Conservation (phyloP, 2,888 invertebrate species). For the Heliconius cydno region DNA sequence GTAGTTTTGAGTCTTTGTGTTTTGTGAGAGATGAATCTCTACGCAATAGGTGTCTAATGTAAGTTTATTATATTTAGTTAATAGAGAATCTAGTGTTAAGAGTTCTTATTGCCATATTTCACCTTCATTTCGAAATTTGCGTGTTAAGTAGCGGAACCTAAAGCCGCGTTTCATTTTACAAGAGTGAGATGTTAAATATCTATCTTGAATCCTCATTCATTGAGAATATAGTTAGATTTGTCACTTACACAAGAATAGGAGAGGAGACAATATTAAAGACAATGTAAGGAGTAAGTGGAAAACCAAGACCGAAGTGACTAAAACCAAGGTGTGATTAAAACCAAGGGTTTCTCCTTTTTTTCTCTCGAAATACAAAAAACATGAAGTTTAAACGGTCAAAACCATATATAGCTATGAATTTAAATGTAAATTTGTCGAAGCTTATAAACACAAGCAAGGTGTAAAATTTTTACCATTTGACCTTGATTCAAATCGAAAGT, state of each 20-base stretch:
- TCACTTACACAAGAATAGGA: too few relatives aligned
- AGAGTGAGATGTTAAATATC: too few relatives aligned
- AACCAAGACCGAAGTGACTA: background rate
- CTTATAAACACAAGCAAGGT: constrained; percentile 14
- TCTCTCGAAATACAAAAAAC: background rate
- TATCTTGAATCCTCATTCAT: too few relatives aligned
- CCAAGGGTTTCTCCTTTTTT: too few relatives aligned
- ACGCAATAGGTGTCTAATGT: background rate
- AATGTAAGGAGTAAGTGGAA: background rate
- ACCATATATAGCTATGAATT: constrained; percentile 3
- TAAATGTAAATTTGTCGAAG: constrained; percentile 2
- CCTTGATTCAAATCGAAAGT: constrained; percentile 76
- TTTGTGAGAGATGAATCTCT: background rate
- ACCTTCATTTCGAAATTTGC: background rate
- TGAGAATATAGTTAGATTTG: too few relatives aligned
- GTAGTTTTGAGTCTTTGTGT: background rate
- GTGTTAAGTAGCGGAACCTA: background rate
- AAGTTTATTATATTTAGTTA: too few relatives aligned
- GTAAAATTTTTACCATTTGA: constrained; percentile 66
- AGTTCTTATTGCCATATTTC: background rate
- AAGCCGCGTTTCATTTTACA: background rate
- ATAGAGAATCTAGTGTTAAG: background rate
- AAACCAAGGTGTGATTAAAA: too few relatives aligned
- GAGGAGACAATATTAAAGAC: background rate
- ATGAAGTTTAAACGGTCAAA: background rate